Percentiles rank a stretch among this genome's conserved stretches.
These are phyloP conservation scores for Urosaurus nigricauda DNA, from an alignment of 2,797 vertebrate genomes.

Conservation along the genomic window DNA sequence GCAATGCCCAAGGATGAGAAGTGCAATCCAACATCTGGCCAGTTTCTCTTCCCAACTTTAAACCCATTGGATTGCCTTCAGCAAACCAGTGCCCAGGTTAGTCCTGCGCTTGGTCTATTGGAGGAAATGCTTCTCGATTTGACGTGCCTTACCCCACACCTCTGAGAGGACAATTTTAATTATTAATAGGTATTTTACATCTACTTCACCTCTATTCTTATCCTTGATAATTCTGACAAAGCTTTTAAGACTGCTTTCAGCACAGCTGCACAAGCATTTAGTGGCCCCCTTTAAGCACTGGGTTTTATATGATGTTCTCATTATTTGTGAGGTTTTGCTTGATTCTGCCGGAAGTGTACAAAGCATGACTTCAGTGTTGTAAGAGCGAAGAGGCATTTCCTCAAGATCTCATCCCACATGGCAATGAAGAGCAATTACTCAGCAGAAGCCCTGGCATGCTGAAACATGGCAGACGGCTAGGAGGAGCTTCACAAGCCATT, in stretches of 20 bases:
- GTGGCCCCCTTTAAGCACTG: background rate
- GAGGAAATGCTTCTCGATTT: background rate
- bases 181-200: background rate
- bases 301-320: background rate
- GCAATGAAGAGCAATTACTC: conserved; percentile 10
- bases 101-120: background rate
- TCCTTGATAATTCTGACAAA: background rate
- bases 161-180: too few relatives aligned
- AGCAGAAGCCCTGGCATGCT: background rate
- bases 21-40: background rate
- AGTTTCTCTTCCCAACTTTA: background rate
- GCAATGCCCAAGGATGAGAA: too few relatives aligned
- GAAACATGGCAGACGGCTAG: background rate
- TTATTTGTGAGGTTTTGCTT: background rate
- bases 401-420: background rate
- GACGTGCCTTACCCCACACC: background rate
- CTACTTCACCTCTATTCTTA: background rate
- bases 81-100: background rate
- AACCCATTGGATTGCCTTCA: background rate
- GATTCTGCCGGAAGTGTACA: background rate
- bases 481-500: conserved; percentile 26
- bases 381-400: background rate
- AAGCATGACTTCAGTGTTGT: background rate
- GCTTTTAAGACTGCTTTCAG: background rate
- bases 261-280: background rate